phyloP scores from a whole-genome alignment of 1,140 invertebrate species.

The Aradophagus sp. region DNA sequence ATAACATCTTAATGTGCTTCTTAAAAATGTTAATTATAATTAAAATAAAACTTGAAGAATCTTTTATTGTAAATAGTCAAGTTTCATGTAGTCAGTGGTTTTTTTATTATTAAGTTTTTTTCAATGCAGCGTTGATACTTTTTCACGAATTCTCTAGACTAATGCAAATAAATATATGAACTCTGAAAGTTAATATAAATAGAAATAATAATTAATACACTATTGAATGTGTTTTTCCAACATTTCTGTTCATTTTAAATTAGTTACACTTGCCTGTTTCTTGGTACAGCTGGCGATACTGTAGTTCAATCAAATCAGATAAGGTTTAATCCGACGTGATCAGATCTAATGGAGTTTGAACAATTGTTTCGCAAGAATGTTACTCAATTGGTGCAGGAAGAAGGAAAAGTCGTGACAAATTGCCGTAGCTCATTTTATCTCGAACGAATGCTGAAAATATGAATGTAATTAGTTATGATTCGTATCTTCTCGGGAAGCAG shows the following conservation, averaged over 20 bases:
- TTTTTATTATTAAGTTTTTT: no score
- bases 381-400: slow-evolving; percentile 34
- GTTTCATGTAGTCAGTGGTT: no score
- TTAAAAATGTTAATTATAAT: no score
- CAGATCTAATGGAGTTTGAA: slow-evolving; percentile 48
- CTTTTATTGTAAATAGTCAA: no score
- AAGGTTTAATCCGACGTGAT: slow-evolving; percentile 50
- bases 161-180: no score
- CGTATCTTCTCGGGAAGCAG: slow-evolving; percentile 20
- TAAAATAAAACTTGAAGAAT: no score
- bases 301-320: slow-evolving; percentile 45
- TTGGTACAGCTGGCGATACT: slow-evolving; percentile 26
- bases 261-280: slow-evolving; percentile 40
- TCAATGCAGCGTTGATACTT: no score
- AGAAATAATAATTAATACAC: no score
- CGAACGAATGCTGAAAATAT: slow-evolving; percentile 22
- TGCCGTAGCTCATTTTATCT: slow-evolving; percentile 34
- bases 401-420: slow-evolving; percentile 41
- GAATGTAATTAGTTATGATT: slow-evolving; percentile 46
- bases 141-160: no score
- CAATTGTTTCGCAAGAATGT: slow-evolving; percentile 57
- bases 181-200: no score
- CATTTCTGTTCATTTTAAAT: slow-evolving; percentile 32
- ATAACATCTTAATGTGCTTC: no score
- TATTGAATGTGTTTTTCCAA: no score